Base-by-base conservation (phyloP, 2,888 invertebrate species). In the Chymomyza procnemis region DNA sequence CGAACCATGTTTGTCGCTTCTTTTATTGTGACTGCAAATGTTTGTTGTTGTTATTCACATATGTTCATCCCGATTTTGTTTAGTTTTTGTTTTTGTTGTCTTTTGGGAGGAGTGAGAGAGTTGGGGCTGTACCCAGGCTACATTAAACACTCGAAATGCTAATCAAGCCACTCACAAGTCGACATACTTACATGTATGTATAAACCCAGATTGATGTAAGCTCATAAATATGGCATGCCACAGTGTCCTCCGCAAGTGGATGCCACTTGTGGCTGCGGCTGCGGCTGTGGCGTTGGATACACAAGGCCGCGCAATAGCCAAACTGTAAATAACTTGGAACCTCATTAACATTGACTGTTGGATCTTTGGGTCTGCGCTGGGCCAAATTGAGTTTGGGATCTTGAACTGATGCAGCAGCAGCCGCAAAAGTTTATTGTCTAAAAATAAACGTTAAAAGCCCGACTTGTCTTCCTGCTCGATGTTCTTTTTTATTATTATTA, bases 291-390 rank as follows among this genome's bases (percentile, higher is more conserved):
- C 63, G 46, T 52, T 50, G 66, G 66, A 69, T 76, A 73, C 85
- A 81, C 85, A 81, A 85, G 81, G 81, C 77, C 84, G 67, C 84
- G 67, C 26, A 14, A 14, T 47, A 58, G 76, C 70, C 67, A 66
- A 82, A 82, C 80, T 82, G 81, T 82, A 85, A 82, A 82, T 69
- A 83, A 75, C 85, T 79, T 78, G 75, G 79, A 83, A 84, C 12
- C 85, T 82, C 84, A 82, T 82, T 82, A 82, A 84, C 85, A 81
- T 85, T 83, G 76, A 83, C 78, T 66, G 61, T 69, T 72, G 74
- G 66, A 52, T 55, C 60, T 65, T 64, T 41, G 57, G 57, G 52
- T 30, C 34, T 12, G 9, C 34, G 34, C 12, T 41, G 34, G 34
- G 12, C 34, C 9, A 41, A 9, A 41, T 2, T 6, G 34, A 41